Evolutionary conservation across 2,113 vertebrate species (phyloP).

Genomic region (Oophaga pumilio): DNA sequence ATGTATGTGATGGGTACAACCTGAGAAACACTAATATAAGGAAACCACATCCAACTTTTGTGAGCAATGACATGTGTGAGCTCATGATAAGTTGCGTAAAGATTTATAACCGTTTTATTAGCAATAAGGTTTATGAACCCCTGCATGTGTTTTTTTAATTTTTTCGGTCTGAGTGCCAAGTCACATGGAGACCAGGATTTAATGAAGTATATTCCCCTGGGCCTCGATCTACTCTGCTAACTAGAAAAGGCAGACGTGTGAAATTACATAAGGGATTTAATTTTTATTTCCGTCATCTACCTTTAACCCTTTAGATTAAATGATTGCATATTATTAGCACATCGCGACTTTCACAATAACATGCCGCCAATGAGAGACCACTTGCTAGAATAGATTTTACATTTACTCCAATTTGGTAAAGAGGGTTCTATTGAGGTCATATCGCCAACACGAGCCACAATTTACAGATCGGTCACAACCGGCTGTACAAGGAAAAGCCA

Average conservation of each 20-base stretch:
- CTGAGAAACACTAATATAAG: neutral
- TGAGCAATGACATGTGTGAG: neutral
- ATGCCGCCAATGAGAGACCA: too few species aligned
- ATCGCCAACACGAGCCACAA: too few species aligned
- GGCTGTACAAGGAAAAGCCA: too few species aligned
- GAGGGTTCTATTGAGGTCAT: too few species aligned
- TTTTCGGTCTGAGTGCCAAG: slow-evolving; percentile 18
- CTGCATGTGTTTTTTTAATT: neutral
- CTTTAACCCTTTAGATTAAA: neutral
- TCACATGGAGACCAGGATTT: slow-evolving; percentile 26
- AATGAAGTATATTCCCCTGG: slow-evolving; percentile 12
- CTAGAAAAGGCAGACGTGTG: slow-evolving; percentile 1
- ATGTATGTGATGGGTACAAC: too few species aligned
- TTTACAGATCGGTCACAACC: too few species aligned
- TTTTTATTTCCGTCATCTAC: slow-evolving; percentile 2
- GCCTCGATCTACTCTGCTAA: slow-evolving; percentile 1
- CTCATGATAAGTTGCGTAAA: slow-evolving; percentile 7
- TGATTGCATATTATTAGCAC: neutral
- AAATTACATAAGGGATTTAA: neutral
- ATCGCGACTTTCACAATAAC: neutral
- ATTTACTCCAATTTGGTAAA: too few species aligned
- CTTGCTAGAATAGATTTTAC: too few species aligned
- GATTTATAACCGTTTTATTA: slow-evolving; percentile 10
- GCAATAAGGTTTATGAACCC: slow-evolving; percentile 2
- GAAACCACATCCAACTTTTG: neutral